Conservation (phyloP, 2,797 vertebrate species). For the Falco cherrug region DNA sequence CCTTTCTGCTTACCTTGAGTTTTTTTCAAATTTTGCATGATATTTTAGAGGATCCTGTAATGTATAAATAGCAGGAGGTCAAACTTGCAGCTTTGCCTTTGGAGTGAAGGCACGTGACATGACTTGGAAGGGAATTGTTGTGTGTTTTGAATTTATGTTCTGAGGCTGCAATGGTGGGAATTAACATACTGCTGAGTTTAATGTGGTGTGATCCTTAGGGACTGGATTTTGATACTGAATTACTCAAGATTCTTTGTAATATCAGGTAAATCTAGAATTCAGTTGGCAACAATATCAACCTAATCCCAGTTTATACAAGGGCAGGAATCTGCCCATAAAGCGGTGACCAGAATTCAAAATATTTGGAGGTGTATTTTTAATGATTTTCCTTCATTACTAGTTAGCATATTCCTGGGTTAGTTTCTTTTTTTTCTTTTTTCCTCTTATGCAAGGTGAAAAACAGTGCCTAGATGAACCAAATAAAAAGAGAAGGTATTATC, state of each 20-base stretch:
- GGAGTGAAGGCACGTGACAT: neutral
- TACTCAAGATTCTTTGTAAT: neutral
- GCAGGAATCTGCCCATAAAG: neutral
- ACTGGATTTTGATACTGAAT: neutral
- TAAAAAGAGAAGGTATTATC: neutral
- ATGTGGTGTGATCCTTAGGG: neutral
- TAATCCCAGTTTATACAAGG: neutral
- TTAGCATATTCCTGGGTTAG: neutral
- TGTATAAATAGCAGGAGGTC: neutral
- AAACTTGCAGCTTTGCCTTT: neutral
- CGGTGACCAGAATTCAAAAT: neutral
- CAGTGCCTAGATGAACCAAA: neutral
- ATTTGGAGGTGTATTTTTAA: neutral
- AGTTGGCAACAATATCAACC: neutral
- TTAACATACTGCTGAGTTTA: neutral
- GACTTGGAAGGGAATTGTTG: neutral
- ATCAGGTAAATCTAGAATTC: neutral
- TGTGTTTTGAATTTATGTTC: rapidly evolving
- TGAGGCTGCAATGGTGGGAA: neutral
- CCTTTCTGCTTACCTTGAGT: neutral
- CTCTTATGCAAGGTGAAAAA: neutral
- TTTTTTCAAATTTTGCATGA: neutral
- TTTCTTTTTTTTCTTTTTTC: neutral
- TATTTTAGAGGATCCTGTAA: neutral
- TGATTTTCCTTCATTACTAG: neutral